These are phyloP conservation scores for Callyntrura guangdongensis DNA, from an alignment of 2,888 invertebrate species.

Conservation along the genomic window DNA sequence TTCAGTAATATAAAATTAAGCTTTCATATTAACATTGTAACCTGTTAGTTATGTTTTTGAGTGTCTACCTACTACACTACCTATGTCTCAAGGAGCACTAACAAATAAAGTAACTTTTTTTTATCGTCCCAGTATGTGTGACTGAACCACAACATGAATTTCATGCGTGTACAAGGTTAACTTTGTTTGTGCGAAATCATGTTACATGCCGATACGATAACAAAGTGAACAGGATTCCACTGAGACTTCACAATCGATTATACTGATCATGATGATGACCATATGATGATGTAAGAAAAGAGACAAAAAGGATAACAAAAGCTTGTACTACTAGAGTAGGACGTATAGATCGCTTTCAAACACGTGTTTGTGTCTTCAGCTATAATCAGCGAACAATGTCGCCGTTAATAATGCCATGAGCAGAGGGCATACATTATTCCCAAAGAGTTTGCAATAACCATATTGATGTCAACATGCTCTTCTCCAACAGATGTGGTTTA, in stretches of 20 bases:
- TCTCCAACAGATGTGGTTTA: not conserved
- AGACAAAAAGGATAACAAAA: not conserved
- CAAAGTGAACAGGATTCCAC: constrained; percentile 31
- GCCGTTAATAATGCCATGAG: not conserved
- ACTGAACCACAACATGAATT: constrained; percentile 25
- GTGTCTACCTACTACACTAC: not conserved
- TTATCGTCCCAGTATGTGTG: not conserved
- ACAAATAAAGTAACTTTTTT: not conserved
- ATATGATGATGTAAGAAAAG: not conserved
- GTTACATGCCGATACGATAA: constrained; percentile 22
- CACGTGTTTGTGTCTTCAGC: constrained; percentile 9
- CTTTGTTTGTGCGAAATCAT: constrained; percentile 12
- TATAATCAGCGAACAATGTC: constrained; percentile 10
- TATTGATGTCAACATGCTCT: not conserved
- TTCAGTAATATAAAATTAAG: not conserved
- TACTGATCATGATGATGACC: not conserved
- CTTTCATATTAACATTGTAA: not conserved
- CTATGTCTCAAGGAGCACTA: not conserved
- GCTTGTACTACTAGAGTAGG: too few species aligned
- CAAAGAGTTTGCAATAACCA: constrained; percentile 32
- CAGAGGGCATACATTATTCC: constrained; percentile 2
- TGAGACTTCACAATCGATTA: constrained; percentile 42
- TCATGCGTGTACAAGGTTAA: constrained; percentile 22
- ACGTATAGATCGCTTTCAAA: constrained; percentile 22
- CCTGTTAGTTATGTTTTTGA: not conserved